A percentile compares a stretch with the other conserved stretches of the same genome.
Evolutionary conservation across 2,797 vertebrate species (phyloP).

Genomic region (Squalus acanthias): DNA sequence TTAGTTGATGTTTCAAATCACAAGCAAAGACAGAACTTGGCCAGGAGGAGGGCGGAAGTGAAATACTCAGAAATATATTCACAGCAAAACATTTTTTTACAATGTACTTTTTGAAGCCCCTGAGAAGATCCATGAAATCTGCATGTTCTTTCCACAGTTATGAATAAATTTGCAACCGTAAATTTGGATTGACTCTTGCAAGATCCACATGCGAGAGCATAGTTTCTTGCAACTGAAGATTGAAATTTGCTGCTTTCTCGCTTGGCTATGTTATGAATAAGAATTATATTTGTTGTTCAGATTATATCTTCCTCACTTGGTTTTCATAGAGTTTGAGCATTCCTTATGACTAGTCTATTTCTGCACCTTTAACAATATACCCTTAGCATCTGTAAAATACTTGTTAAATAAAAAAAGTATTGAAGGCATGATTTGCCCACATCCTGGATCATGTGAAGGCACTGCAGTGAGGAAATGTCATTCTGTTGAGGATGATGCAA

Average conservation of each 20-base stretch:
- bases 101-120: neutral
- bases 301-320: neutral
- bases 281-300: neutral
- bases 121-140: neutral
- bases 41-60: neutral
- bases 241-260: neutral
- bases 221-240: neutral
- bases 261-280: neutral
- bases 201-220: neutral
- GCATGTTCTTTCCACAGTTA: neutral
- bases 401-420: neutral
- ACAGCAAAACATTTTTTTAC: neutral
- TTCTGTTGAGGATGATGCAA: neutral
- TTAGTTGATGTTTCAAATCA: neutral
- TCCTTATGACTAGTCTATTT: neutral
- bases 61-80: neutral
- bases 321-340: neutral
- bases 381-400: neutral
- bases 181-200: slow-evolving; percentile 12
- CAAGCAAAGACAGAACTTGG: neutral
- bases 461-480: neutral
- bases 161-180: neutral
- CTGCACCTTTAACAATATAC: neutral
- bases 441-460: neutral
- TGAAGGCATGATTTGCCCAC: neutral